Evolutionary conservation across 2,888 invertebrate genomes (phyloP), one percentile per base, ranked within the genome.

Genomic region (Dasypogon diadema): DNA sequence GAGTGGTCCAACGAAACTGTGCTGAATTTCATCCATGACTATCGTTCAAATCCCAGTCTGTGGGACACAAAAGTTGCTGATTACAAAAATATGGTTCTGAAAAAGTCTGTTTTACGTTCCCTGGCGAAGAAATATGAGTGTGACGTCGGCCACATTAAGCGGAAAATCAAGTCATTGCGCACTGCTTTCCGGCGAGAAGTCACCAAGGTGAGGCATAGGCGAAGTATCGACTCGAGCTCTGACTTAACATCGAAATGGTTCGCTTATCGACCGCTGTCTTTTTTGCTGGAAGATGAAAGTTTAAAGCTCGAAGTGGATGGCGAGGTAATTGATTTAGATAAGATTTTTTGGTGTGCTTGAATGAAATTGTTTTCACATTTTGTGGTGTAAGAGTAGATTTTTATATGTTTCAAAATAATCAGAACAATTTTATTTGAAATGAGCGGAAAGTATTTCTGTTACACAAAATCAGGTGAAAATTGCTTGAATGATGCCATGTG

Each of bases 111-210:
- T 12, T 16, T 70, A 46, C 51, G 30, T 22, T 16, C 14, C 18
- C 34, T 70, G n/a, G 70, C 70, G 26, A 18, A 51, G 1, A 54
- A 70, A 21, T 70, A 70, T 22, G 30, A 24, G 10, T 70, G 70
- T 34, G 51, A 51, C 21, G 34, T 70, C 4, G 70, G 34, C 5
- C 54, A 54, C 30, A 54, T 70, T 8, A 70, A 70, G 34, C 16
- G 54, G 70, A 70, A 70, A 12, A 70, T 70, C 12, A 70, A 70
- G 70, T 70, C 70, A 14, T 21, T 70, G 70, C 70, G 70, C 30
- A 70, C 70, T 6, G 51, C 70, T n/a, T 70, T 70, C 34, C 21
- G 70, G 12, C 70, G 70, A n/a, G 70, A 70, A 46, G 51, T 54
- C 18, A 54, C 30, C 21, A 70, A 70, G 34, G 24, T 70, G 51